Conservation (phyloP, 2,888 invertebrate genomes). For the Neoascia interrupta region DNA sequence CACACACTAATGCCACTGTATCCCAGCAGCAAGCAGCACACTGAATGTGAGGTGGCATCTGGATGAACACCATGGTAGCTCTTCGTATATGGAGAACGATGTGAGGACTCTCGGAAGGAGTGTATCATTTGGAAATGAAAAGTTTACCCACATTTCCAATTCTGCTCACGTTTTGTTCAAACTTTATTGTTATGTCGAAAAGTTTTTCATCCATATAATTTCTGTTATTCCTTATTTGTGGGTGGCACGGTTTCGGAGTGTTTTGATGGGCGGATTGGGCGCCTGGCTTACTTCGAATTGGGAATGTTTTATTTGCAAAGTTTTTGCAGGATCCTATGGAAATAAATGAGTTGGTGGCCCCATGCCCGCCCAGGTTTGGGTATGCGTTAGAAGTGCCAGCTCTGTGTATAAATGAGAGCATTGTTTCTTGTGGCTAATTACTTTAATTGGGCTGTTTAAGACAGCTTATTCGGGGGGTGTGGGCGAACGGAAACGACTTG, state of each 20-base stretch:
- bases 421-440: conserved; percentile 61
- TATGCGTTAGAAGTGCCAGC: conserved; percentile 16
- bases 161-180: conserved; percentile 69
- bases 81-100: too few species aligned
- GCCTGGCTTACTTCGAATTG: conserved; percentile 48
- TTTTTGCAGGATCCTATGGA: conserved; percentile 34
- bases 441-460: conserved; percentile 60
- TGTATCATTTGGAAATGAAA: conserved; percentile 68
- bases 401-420: conserved; percentile 32
- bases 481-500: conserved; percentile 40
- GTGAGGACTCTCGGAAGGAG: conserved; percentile 42
- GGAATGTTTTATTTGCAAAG: conserved; percentile 68
- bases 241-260: conserved; percentile 25
- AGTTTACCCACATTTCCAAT: conserved; percentile 65
- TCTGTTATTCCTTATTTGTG: conserved; percentile 66
- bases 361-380: background rate
- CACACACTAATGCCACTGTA: conserved; percentile 18
- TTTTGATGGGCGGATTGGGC: conserved; percentile 3
- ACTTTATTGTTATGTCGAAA: conserved; percentile 70
- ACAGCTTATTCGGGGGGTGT: conserved; percentile 18
- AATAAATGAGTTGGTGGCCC: conserved; percentile 30
- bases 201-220: conserved; percentile 69
- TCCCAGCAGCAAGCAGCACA: background rate
- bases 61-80: conserved; percentile 21
- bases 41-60: background rate